Evolutionary conservation across 2,888 invertebrate species (phyloP).

Genomic region (Cosmopolites sordidus): DNA sequence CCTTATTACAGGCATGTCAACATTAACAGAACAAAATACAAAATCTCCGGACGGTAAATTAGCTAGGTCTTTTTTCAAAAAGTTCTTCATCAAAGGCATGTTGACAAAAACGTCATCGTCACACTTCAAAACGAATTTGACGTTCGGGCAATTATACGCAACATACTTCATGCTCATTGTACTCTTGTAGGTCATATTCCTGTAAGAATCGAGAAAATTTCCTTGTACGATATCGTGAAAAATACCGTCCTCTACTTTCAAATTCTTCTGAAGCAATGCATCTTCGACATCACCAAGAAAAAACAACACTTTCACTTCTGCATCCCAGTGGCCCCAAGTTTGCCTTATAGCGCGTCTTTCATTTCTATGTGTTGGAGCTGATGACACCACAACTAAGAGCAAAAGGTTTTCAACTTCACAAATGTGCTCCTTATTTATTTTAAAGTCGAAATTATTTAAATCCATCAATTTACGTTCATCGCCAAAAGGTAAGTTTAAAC

Average conservation of each 20-base stretch:
- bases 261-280: background rate
- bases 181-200: slow-evolving; percentile 10
- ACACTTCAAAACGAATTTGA: slow-evolving; percentile 7
- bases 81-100: slow-evolving; percentile 7
- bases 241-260: background rate
- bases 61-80: slow-evolving; percentile 6
- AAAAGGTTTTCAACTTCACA: slow-evolving; percentile 5
- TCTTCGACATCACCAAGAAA: slow-evolving; percentile 1
- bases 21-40: slow-evolving; percentile 7
- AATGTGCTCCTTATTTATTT: slow-evolving; percentile 3
- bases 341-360: slow-evolving; percentile 7
- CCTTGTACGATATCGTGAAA: slow-evolving; percentile 8
- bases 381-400: slow-evolving; percentile 5
- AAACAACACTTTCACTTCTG: slow-evolving; percentile 7
- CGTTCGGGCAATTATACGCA: background rate
- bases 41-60: background rate
- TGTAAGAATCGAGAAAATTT: slow-evolving; percentile 8
- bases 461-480: slow-evolving; percentile 3
- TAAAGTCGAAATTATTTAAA: slow-evolving; percentile 2
- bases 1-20: slow-evolving; percentile 2
- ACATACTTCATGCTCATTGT: slow-evolving; percentile 6
- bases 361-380: slow-evolving; percentile 2
- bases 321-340: slow-evolving; percentile 3
- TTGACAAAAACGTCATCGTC: slow-evolving; percentile 14
- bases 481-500: background rate